phyloP scores from a whole-genome alignment of 1,140 invertebrate species.

The Meloidogyne hapla region DNA sequence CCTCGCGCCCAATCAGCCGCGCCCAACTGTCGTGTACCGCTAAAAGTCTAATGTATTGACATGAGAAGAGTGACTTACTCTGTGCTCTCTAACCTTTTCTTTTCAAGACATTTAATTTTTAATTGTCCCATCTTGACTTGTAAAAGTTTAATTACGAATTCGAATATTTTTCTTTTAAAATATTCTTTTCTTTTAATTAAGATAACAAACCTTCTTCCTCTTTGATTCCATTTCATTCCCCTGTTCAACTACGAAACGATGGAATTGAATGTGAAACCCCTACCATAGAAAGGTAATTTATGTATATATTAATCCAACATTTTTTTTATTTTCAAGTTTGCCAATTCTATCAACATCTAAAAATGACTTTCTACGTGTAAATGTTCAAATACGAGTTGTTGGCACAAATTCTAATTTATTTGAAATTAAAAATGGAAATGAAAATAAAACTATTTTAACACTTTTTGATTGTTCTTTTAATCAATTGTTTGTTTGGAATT shows the following conservation, averaged over 20 bases:
- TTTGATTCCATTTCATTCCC: constrained; percentile 3
- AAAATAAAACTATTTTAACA: constrained; percentile 18
- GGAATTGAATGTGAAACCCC: constrained; percentile 1
- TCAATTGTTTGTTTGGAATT: constrained; percentile 44
- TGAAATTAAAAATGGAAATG: constrained; percentile 28
- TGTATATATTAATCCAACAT: not conserved
- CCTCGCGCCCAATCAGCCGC: no score
- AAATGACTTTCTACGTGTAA: not conserved
- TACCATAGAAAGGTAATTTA: not conserved
- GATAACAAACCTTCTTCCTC: not conserved
- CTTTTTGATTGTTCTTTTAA: constrained; percentile 49
- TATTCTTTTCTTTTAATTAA: not conserved
- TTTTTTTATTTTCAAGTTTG: not conserved
- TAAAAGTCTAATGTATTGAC: no score
- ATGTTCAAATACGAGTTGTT: constrained; percentile 31
- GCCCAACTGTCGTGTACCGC: no score
- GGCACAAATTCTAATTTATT: constrained; percentile 15
- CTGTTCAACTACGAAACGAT: not conserved
- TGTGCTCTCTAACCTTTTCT: no score
- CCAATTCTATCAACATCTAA: not conserved
- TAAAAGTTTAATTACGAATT: no score
- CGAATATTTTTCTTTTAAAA: not conserved
- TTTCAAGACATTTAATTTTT: no score
- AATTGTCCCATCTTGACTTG: no score
- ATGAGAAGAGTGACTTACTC: no score